Evolutionary conservation across 2,797 vertebrate genomes (phyloP), one percentile per base, ranked within the genome.

Genomic region (Acipenser oxyrinchus): DNA sequence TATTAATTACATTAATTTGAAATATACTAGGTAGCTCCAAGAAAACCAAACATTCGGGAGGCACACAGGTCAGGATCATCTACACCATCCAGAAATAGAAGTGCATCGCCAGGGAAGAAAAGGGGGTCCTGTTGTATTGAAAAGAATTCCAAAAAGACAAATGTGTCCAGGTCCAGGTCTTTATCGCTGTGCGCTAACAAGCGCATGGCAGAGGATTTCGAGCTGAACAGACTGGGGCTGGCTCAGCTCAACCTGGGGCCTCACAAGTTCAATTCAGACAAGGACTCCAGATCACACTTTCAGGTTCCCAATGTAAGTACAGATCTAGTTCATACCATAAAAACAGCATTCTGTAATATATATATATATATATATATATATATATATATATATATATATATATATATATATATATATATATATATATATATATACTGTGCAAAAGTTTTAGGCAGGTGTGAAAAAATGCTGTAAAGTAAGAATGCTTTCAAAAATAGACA

Each of bases 301-400:
- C 75, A 74, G 60, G 77, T 82, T 67, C 77, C 74, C 78, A 76
- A 79, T 11, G 75, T 84, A 73, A 82, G 85, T 79, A 66, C 37
- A n/a, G 51, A 50, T 58, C 10, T 63, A 51, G 9, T 66, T 66
- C 55, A 55, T 3, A 37, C 23, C 4, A 37, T 37, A 37, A 3
- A 37, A 3, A 37, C 23, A 37, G 2, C 23, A 37, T 37, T 3
- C 23, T 37, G 4, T 37, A 37, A 37, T 3, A 8, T 8, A 9
- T 63, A 10, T 10, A n/a, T 55, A 48, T 5, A 9, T 55, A 65
- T 53, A 13, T 57, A 8, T 48, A 55, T 8, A 48, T 6, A 8
- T 23, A 57, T 3, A 37, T 37, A 37, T 37, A 37, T 37, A 37
- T 37, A 37, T 37, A 37, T 37, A 37, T 37, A 37, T 37, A 37